Base-by-base conservation (phyloP, 2,797 vertebrate species). In the Pseudomugil gertrudae region DNA sequence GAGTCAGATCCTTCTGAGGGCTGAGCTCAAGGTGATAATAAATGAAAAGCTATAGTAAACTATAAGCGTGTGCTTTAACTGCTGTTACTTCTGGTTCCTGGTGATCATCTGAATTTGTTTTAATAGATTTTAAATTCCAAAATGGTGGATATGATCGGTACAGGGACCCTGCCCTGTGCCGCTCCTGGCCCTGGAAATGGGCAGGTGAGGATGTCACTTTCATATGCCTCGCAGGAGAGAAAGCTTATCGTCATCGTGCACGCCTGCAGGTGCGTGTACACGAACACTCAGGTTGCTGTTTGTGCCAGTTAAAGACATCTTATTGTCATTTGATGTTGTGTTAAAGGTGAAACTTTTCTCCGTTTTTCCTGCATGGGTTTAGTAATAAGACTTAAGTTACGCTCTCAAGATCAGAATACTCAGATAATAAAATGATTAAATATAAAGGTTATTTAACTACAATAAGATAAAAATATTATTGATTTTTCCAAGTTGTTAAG, bases 1-100 rank as follows among this genome's bases (percentile, higher is more conserved):
- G 69, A 94, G 92, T 77, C 94, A 95, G 81, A 79, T 97, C 81
- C 92, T 98, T 0, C 92, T 98, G 75, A 93, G 94, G 73, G 94
- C 89, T 15, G 93, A 96, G 70, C 93, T 98, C 17, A 95, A 95
- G 94, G 96, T 96, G 79, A 35, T 33, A 23, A 27, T 29, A 38
- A 59, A 38, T 29, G 2, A 19, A 30, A 23, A 17, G 8, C 0
- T 38, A 3, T 0, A 55, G 45, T 26, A 21, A 5, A 21, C n/a
- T n/a, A n/a, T n/a, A n/a, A n/a, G n/a, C 11, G 19, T 15, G 11
- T n/a, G 1, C 23, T 29, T n/a, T 10, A 32, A 10, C 14, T 38
- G n/a, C 5, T 19, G n/a, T 27, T 1, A 35, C n/a, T 33, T 29
- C n/a, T 17, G 3, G 3, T 1, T n/a, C 24, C 56, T 26, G 32